Base-by-base conservation (phyloP, 2,888 invertebrate genomes). In the Gastrophysa polygoni region DNA sequence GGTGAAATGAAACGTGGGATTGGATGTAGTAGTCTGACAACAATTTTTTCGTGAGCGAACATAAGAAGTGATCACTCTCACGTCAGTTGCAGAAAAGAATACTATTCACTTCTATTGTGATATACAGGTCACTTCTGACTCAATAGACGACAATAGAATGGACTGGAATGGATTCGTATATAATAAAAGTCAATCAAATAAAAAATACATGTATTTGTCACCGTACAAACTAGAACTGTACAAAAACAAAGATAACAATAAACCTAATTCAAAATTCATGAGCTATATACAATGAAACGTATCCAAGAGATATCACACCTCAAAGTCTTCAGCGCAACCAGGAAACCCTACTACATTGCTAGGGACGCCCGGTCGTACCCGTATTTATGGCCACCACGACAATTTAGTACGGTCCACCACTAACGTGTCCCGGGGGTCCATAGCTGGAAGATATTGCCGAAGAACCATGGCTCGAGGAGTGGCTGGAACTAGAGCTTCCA, bases 121-220 rank as follows among this genome's bases (percentile, higher is more conserved):
- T n/a, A n/a, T n/a, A n/a, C n/a, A n/a, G n/a, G n/a, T n/a, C n/a
- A n/a, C n/a, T n/a, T n/a, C n/a, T n/a, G n/a, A n/a, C n/a, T n/a
- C n/a, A n/a, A n/a, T n/a, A n/a, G n/a, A n/a, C n/a, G n/a, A n/a
- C n/a, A n/a, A n/a, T n/a, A n/a, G n/a, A n/a, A n/a, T n/a, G n/a
- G n/a, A n/a, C n/a, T n/a, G n/a, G n/a, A n/a, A n/a, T 24, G 17
- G 14, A 21, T 20, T 5, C 8, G 1, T 38, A 14, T 18, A 38
- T 21, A 21, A 52, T 2, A 3, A 17, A 21, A 16, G 18, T 17
- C 28, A 28, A 38, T 59, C 29, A 57, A 61, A 64, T 68, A 63
- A 72, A 77, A 78, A 77, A 78, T 78, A 77, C 75, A 78, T 79
- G 77, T 78, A 79, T 78, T 78, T 79, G 79, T 78, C 79, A 79